A percentile compares a stretch with the other conserved stretches of the same genome.
Evolutionary conservation across 1,140 invertebrate genomes (phyloP).

Genomic region (Drosophila parvula): DNA sequence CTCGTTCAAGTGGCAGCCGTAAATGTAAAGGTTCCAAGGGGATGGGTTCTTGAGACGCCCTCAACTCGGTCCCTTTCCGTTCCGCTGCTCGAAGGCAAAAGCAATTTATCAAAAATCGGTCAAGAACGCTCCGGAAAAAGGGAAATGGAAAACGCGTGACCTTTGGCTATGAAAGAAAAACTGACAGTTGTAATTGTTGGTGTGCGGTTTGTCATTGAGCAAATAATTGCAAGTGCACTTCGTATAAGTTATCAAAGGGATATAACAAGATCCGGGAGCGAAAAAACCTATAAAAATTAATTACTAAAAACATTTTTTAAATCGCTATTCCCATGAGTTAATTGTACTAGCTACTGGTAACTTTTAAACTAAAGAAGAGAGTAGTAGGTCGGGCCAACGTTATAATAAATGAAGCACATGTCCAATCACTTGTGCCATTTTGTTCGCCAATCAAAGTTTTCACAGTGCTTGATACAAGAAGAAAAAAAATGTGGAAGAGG

Average conservation of each 20-base stretch:
- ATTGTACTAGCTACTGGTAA: constrained; percentile 15
- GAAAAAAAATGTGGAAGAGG: background rate
- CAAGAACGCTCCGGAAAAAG: constrained; percentile 36
- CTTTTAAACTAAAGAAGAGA: background rate
- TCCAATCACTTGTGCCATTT: constrained; percentile 54
- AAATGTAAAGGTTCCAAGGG: constrained; percentile 46
- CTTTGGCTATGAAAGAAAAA: constrained; percentile 15
- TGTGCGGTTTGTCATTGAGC: background rate
- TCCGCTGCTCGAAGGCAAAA: constrained; percentile 24
- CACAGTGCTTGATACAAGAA: constrained; percentile 13
- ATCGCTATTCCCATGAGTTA: background rate
- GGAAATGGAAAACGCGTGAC: constrained; percentile 26
- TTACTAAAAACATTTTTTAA: background rate
- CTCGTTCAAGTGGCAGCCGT: constrained; percentile 55
- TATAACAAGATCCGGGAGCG: background rate
- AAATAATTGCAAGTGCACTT: constrained; percentile 12
- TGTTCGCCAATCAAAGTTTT: constrained; percentile 49
- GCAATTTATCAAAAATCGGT: constrained; percentile 63
- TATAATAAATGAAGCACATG: constrained; percentile 45
- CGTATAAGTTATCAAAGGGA: background rate
- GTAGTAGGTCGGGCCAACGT: constrained; percentile 19
- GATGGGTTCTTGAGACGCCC: constrained; percentile 22
- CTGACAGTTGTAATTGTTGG: background rate
- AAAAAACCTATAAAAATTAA: background rate
- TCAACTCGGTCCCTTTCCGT: background rate